Evolutionary conservation across 1,140 invertebrate species (phyloP), one percentile per base, ranked within the genome.

Genomic region (Dolichoris vasculosae): DNA sequence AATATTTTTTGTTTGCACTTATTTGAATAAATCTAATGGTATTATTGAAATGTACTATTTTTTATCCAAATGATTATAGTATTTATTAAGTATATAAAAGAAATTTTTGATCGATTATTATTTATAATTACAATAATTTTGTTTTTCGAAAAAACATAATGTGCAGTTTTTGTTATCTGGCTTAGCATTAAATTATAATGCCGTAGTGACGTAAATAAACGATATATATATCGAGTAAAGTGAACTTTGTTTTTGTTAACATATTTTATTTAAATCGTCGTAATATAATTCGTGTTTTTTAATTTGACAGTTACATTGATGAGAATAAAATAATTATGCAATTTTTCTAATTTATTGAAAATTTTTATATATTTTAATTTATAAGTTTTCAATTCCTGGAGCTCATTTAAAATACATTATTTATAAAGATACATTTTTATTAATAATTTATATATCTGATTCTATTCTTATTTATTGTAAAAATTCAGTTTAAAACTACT

Each of bases 171-270:
- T 67, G n/a, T 35, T 38, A 69, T 69, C 32, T 69, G 11, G 4
- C 32, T 38, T 38, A 38, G 32, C 17, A 30, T 2, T 69, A 38
- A 69, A 38, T 69, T 35, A 20, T 69, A 69, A 20, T 69, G 40
- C 1, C 20, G 35, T 38, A 32, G 32, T 69, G 32, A 38, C 30
- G 35, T 20, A 38, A 40, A 69, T 23, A 69, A 69, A 69, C 40
- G 17, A 38, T 20, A 35, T 69, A 20, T 23, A 23, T 38, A 38
- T 20, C 32, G 15, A 8, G 30, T 32, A 35, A 69, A 69, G 8
- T 69, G 32, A 69, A 69, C 67, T 40, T 69, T 69, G 26, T 67
- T 69, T 69, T 69, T 32, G 15, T 69, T 69, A 38, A 69, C 30
- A 38, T 69, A 20, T 20, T 38, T 69, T 69, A 17, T 69, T 69